Base-by-base conservation (phyloP, 2,797 vertebrate species). In the Aselliscus stoliczkanus region DNA sequence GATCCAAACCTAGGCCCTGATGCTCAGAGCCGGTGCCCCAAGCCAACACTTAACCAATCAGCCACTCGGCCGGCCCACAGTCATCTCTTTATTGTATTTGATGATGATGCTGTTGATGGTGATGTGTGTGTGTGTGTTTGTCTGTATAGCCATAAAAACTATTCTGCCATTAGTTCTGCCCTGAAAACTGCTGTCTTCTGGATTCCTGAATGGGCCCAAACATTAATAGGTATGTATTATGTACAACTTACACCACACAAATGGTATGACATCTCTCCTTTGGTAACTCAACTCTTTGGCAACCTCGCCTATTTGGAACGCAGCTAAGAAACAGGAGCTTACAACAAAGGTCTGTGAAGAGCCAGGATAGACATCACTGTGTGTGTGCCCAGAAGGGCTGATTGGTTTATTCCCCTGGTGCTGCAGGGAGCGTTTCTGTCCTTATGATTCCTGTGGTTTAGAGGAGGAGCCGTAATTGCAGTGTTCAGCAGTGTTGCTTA, bases 321-420 rank as follows among this genome's bases (percentile, higher is more conserved):
- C 17, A 90, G 85, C 75, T 94, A 83, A 75, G 93, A 95, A 91
- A 84, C 73, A 91, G 85, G 77, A 94, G 80, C 60, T 83, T 72
- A 85, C 34, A 90, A 64, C 73, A 67, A 94, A 95, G 85, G 69
- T 47, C 72, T n/a, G 29, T 56, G 64, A 93, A 80, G 72, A 96
- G 87, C 95, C 92, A 88, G 58, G 75, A 73, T 42, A 94, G 86
- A 91, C 77, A 81, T 11, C 12, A 34, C 31, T 29, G 25, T 83
- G 85, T 76, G 18, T 86, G 1, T 75, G 80, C 47, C 56, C 54
- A 2, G 29, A 50, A 82, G 39, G 81, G 13, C 65, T 67, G 72
- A 92, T 82, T 54, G 81, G 70, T 88, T 96, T 62, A 90, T 67
- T 79, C 77, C 80, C 84, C 4, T 0, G 29, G 80, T 80, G 76